A percentile compares a stretch with the other conserved stretches of the same genome.
phyloP scores from a whole-genome alignment of 2,113 vertebrate species.

The Astur gentilis region DNA sequence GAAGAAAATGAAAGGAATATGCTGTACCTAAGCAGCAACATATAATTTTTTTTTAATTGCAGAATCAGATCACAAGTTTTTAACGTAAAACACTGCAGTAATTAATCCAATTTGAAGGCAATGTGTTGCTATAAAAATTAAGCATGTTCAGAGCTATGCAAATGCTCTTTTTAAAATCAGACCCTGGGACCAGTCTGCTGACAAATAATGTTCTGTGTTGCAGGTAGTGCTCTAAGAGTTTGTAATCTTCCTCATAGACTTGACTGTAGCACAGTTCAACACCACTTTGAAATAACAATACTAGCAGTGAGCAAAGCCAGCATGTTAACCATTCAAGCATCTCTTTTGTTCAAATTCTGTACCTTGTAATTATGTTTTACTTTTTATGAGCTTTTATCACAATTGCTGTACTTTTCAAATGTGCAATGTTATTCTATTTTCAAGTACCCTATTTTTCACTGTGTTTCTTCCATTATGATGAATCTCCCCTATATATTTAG shows the following conservation, averaged over 20 bases:
- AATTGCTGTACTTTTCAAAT: neutral
- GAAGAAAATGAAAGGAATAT: conserved; percentile 53
- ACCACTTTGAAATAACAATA: conserved; percentile 6
- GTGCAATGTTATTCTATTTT: neutral
- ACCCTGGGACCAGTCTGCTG: conserved; percentile 38
- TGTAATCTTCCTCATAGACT: neutral
- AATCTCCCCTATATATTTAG: neutral
- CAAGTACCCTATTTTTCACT: neutral
- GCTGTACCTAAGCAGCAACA: conserved; percentile 44
- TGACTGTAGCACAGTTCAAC: neutral
- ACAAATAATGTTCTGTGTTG: conserved; percentile 31
- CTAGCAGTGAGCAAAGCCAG: neutral
- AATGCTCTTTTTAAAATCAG: conserved; percentile 51
- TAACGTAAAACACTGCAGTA: conserved; percentile 54
- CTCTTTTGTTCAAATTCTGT: neutral
- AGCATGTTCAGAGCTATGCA: conserved; percentile 50
- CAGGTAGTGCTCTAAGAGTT: neutral
- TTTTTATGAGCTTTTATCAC: neutral
- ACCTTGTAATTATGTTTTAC: neutral
- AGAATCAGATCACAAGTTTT: conserved; percentile 50
- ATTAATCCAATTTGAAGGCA: conserved; percentile 61
- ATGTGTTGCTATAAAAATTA: conserved; percentile 61
- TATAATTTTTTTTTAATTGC: neutral
- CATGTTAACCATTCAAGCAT: neutral
- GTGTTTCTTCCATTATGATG: neutral